Conservation (phyloP, 2,797 vertebrate genomes). For the Florisuga fusca region DNA sequence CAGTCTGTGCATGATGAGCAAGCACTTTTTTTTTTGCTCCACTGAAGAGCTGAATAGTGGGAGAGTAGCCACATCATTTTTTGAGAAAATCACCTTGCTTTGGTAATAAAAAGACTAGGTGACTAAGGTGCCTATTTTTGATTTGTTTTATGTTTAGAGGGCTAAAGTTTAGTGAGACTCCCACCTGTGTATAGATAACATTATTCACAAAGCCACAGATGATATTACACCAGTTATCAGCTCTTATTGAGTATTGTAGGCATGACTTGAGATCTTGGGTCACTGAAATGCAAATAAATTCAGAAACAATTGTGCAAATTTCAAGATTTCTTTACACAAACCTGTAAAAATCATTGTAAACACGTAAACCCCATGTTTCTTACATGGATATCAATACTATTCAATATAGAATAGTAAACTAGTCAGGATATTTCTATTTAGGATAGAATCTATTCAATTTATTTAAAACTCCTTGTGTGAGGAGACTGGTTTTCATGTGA, state of each 20-base stretch:
- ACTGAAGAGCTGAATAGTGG: background rate
- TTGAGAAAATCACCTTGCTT: background rate
- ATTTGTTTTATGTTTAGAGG: background rate
- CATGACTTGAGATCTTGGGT: background rate
- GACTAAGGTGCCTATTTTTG: background rate
- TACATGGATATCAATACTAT: background rate
- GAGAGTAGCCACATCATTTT: background rate
- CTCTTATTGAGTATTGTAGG: background rate
- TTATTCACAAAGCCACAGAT: background rate
- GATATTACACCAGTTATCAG: background rate
- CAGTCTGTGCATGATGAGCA: background rate
- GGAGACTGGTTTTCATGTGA: background rate
- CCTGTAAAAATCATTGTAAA: background rate
- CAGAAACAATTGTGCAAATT: background rate
- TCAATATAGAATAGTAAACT: no score
- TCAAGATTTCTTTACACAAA: background rate
- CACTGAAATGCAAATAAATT: background rate
- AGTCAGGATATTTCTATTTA: no score
- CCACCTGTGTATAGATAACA: background rate
- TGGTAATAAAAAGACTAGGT: background rate
- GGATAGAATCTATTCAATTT: background rate
- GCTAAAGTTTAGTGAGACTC: background rate
- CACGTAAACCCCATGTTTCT: background rate
- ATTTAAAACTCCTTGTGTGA: background rate
- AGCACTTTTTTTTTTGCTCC: background rate